Evolutionary conservation across 2,113 vertebrate genomes (phyloP), one percentile per base, ranked within the genome.

Genomic region (Monopterus albus): DNA sequence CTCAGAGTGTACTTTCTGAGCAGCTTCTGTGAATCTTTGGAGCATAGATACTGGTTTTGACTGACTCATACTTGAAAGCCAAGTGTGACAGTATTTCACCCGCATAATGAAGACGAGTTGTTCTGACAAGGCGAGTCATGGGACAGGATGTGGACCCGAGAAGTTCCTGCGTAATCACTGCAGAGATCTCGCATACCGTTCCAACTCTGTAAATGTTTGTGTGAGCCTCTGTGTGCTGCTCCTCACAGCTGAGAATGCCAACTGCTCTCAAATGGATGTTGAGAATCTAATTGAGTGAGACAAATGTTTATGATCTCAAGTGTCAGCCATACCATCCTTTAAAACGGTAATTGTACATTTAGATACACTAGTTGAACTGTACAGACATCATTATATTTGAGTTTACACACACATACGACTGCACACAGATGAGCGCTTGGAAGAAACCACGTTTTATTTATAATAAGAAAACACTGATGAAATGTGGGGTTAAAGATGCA

Each of bases 241-340:
- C 51, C 36, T 62, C 81, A 75, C 89, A 92, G 90, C 91, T 91
- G 90, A 89, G 87, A 89, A 91, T 90, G 79, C 82, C 81, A 86
- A 82, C 75, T 56, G 52, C 65, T 88, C 82, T 86, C 87, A 88
- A 66, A 89, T 81, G 86, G 60, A 82, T 66, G 68, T 76, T 65
- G 66, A 80, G 66, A 66, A 63, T 69, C 56, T 80, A 84, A 83
- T 79, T 83, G 74, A 73, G 61, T 67, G 42, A 70, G 78, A 88
- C 78, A 75, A 85, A 69, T 83, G 67, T 89, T 80, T 78, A 76
- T 21, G 1, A 78, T 82, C 75, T 83, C 53, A 53, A 72, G 69
- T 82, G 70, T 88, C 81, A 83, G 74, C 55, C 73, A 13, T 81
- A 39, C 62, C 57, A 66, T 75, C 69, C 45, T 31, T 65, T 59